A percentile compares a stretch with the other conserved stretches of the same genome.
Conservation (phyloP, 1,140 invertebrate species). For the Nomia melanderi region DNA sequence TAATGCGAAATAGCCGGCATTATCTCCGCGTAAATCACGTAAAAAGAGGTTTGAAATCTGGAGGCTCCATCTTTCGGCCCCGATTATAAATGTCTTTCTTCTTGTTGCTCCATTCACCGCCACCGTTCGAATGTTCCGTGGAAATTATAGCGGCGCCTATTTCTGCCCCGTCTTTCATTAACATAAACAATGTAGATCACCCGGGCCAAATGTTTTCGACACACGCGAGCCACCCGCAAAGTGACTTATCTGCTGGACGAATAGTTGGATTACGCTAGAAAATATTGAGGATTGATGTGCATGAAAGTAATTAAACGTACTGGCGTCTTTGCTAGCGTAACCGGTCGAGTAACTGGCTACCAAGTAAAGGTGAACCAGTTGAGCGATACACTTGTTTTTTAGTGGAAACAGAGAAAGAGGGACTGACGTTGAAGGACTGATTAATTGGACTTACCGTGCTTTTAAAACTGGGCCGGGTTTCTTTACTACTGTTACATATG, state of each 20-base stretch:
- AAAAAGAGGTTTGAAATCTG: conserved; percentile 46
- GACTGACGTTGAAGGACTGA: no score
- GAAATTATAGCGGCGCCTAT: background rate
- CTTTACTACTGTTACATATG: no score
- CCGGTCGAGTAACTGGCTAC: no score
- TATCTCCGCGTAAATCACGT: conserved; percentile 43
- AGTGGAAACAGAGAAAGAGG: no score
- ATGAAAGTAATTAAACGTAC: no score
- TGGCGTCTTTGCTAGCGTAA: no score
- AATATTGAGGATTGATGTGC: no score
- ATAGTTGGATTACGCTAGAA: no score
- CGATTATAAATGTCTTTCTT: conserved; percentile 44
- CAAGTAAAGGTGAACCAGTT: no score
- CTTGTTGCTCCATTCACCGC: background rate
- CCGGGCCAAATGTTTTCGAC: background rate
- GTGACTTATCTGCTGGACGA: background rate
- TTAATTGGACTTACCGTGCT: no score
- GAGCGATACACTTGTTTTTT: no score
- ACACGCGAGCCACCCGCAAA: background rate
- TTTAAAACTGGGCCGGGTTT: no score
- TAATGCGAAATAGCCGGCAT: conserved; percentile 49
- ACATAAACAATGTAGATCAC: background rate
- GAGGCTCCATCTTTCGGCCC: conserved; percentile 5
- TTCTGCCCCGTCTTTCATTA: background rate
- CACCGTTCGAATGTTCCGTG: background rate